Base-by-base conservation (phyloP, 2,888 invertebrate genomes). In the Neoaliturus tenellus region DNA sequence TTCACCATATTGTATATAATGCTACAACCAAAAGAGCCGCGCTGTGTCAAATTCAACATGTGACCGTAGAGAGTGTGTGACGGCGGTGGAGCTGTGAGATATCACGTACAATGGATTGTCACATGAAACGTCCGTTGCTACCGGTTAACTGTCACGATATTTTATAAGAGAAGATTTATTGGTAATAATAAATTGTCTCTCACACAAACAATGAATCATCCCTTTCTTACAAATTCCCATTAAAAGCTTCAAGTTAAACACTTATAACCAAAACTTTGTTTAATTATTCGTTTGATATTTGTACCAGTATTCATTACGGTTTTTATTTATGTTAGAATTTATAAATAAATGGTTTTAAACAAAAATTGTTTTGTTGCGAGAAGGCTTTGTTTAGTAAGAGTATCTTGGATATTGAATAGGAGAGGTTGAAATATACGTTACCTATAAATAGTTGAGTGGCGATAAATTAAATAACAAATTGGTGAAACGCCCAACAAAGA, bases 401-500 rank as follows among this genome's bases (percentile, higher is more conserved):
- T n/a, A n/a, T n/a, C n/a, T n/a, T n/a, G n/a, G n/a, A n/a, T n/a
- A n/a, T n/a, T n/a, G n/a, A n/a, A n/a, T n/a, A n/a, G n/a, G n/a
- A n/a, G n/a, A n/a, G n/a, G n/a, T n/a, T n/a, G n/a, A n/a, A n/a
- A n/a, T n/a, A 28, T 62, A 14, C 31, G 10, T 62, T 14, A 25
- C 55, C 55, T 31, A 62, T 62, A 62, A 62, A 62, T 62, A 62
- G 62, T 28, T 62, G 62, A 62, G 62, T 28, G 62, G 62, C 62
- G 62, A 62, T 62, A 62, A 62, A 62, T 62, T 62, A 62, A 62
- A 62, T 62, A 62, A 31, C 62, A 62, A 62, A 62, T 62, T 62
- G 62, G 62, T 62, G 62, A 62, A 62, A 62, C 62, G 62, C 62
- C 62, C 62, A 62, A 62, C 62, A 62, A 62, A 62, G 62, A 62